Evolutionary conservation across 2,888 invertebrate species (phyloP), one percentile per base, ranked within the genome.

Genomic region (Lobophora halterata): DNA sequence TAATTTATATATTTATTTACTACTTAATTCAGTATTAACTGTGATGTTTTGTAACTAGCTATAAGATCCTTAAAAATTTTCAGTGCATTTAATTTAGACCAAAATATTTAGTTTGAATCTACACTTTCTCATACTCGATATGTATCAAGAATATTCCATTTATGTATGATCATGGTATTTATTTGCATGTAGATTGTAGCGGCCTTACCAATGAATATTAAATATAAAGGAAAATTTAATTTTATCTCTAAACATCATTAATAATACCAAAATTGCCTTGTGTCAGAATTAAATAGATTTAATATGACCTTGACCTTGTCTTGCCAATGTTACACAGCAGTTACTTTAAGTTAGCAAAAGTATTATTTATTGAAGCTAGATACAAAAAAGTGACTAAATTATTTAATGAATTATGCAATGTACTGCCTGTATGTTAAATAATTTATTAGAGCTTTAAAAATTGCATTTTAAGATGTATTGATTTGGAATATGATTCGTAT

Each of bases 81-180:
- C 65, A 69, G 66, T 82, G 86, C 86, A 86, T 86, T 86, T 86
- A 85, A 68, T 72, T 77, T 71, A 71, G 63, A 80, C 83, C 83
- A 85, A 79, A 85, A 71, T 68, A 66, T 58, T 74, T 67, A 64
- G 53, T 71, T 73, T 65, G 42, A 46, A 52, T 50, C 53, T 52
- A 28, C 24, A 18, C 60, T 24, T 34, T 29, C 24, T 31, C 21
- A 35, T 42, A 26, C 39, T 28, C 45, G 42, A 42, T 53, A 38
- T 49, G 32, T 32, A 31, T 12, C 20, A 23, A 14, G 9, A 41
- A 47, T 38, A 37, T 47, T 31, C 36, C 9, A 13, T 13, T 2
- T 23, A 30, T 41, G 13, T 29, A 12, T 21, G 8, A 5, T 29
- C 18, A 5, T 11, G 2, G 8, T 32, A 27, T 20, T 25, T 28